These are phyloP conservation scores for Drosophila lacteicornis DNA, from an alignment of 1,140 invertebrate genomes.

Conservation along the genomic window DNA sequence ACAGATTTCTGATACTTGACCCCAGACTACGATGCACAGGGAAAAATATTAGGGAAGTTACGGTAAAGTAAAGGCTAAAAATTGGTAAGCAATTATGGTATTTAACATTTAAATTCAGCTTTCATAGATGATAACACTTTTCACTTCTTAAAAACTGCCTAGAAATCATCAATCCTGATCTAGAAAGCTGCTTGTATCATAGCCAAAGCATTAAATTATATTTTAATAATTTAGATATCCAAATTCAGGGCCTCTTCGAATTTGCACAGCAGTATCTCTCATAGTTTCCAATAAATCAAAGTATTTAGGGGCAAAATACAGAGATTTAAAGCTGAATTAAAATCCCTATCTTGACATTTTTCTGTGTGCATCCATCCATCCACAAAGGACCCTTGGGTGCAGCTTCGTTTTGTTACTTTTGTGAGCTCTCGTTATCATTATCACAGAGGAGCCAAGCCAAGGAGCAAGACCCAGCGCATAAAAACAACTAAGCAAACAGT, in stretches of 20 bases:
- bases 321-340: background rate
- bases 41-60: background rate
- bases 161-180: background rate
- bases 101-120: no score
- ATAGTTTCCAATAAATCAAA: background rate
- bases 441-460: slow-evolving; percentile 58
- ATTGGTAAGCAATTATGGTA: no score
- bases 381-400: slow-evolving; percentile 60
- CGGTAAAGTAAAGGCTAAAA: no score
- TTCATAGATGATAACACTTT: no score
- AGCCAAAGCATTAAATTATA: background rate
- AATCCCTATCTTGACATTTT: slow-evolving; percentile 8
- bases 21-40: slow-evolving; percentile 2
- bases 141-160: background rate
- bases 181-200: background rate
- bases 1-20: slow-evolving; percentile 65
- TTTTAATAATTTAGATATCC: background rate
- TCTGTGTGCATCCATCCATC: slow-evolving; percentile 42
- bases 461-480: slow-evolving; percentile 59
- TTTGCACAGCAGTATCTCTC: no score
- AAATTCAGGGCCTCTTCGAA: no score
- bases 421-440: slow-evolving; percentile 65
- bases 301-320: background rate
- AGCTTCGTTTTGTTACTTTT: slow-evolving; percentile 46
- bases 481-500: slow-evolving; percentile 65